phyloP scores from a whole-genome alignment of 2,113 vertebrate genomes.

The Channa argus region DNA sequence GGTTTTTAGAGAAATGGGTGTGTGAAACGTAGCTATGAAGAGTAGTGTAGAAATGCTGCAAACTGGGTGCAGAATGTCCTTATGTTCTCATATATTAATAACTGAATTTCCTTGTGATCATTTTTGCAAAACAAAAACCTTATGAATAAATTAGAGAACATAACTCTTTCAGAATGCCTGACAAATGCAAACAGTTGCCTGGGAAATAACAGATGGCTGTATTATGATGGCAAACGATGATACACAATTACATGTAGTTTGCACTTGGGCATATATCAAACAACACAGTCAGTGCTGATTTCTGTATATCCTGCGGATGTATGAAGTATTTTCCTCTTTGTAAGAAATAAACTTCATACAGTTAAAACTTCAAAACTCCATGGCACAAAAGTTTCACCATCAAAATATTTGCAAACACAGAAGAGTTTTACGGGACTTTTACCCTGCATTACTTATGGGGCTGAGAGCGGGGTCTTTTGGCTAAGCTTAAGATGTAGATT shows the following conservation, averaged over 20 bases:
- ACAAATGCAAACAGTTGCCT: conserved; percentile 31
- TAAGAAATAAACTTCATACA: no score
- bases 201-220: conserved; percentile 32
- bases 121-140: conserved; percentile 14
- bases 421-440: conserved; percentile 1
- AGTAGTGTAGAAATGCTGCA: no score
- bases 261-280: not conserved
- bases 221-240: not conserved
- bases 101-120: not conserved
- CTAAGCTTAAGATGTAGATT: conserved; percentile 54
- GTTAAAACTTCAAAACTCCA: not conserved
- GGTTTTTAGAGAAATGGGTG: not conserved
- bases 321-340: not conserved
- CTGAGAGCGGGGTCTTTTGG: not conserved
- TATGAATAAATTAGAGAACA: conserved; percentile 14
- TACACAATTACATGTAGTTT: not conserved
- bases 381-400: not conserved
- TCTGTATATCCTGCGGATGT: not conserved
- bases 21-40: no score
- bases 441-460: not conserved
- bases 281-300: not conserved
- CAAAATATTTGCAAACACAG: not conserved
- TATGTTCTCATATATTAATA: not conserved
- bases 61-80: not conserved
- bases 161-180: not conserved